Evolutionary conservation across 2,797 vertebrate species (phyloP), one percentile per base, ranked within the genome.

Genomic region (Girardinus metallicus): DNA sequence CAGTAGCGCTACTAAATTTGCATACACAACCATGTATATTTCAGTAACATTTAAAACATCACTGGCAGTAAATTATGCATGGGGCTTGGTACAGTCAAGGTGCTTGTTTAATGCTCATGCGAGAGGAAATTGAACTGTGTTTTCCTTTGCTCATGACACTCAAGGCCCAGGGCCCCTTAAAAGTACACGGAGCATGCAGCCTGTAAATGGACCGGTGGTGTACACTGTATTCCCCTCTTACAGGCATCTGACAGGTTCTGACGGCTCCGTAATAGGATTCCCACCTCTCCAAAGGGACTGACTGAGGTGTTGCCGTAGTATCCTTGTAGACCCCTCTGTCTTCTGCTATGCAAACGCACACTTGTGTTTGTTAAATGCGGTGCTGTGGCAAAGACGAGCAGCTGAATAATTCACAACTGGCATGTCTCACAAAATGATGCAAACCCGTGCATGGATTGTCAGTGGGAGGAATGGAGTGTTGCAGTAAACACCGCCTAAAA

Each of bases 1-100:
- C 92, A 94, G 95, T 95, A 95, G 95, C 92, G 78, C 80, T 80
- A 93, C 89, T 89, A 88, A 93, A 98, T 98, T 97, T 98, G 97
- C 97, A 98, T 98, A 97, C 96, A 96, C 97, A 95, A 95, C 96
- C 91, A 97, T 98, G 97, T 97, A 98, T 98, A 97, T 98, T 98
- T 99, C 96, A 98, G 95, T 94, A 95, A 95, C 94, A 89, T 98
- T 98, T 97, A 97, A 98, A 97, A 97, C 92, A 96, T 97, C 97
- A 97, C 96, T 93, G 93, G 91, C 94, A 91, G 90, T 98, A 96
- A 98, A 98, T 98, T 97, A 98, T 98, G 97, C 96, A 98, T 97
- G 95, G 94, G 86, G 74, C 87, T 71, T 60, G 86, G 86, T 95
- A 96, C 96, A 96, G 96, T 95, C 91, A 75, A 95, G 95, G 92